Conservation (phyloP, 2,797 vertebrate genomes). For the Tokudaia tokunoshimensis region DNA sequence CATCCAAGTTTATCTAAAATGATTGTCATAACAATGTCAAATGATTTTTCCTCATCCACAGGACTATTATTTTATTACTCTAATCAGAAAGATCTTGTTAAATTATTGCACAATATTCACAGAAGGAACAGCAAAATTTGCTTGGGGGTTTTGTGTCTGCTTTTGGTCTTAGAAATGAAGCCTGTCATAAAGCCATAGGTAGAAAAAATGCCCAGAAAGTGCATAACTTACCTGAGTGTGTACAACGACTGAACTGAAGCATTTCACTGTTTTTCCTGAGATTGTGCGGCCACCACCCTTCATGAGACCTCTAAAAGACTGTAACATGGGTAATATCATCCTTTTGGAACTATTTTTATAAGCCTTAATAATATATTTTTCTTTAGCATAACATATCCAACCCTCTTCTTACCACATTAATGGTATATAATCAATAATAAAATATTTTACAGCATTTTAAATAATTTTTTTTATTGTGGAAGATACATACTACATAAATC, state of each 20-base stretch:
- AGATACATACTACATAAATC: slow-evolving; percentile 31
- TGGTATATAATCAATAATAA: neutral
- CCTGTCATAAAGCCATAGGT: neutral
- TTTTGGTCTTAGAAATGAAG: slow-evolving; percentile 9
- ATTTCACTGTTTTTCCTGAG: neutral
- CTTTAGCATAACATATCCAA: neutral
- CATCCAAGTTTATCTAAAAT: neutral
- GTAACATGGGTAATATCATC: neutral
- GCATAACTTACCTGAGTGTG: neutral
- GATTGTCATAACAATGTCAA: neutral
- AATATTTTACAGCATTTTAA: slow-evolving; percentile 47
- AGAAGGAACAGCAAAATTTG: neutral
- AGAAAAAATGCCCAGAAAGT: neutral
- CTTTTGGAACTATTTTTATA: neutral
- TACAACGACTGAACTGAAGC: neutral
- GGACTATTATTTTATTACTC: neutral
- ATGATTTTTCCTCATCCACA: neutral
- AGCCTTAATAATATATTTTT: neutral
- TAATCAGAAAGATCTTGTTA: neutral
- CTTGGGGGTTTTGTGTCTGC: neutral
- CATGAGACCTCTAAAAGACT: neutral
- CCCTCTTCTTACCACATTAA: slow-evolving; percentile 30
- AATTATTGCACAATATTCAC: neutral
- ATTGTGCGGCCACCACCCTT: neutral
- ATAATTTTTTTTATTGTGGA: slow-evolving; percentile 43